These are phyloP conservation scores for Diadumene lineata DNA, from an alignment of 92 coral and sea anemone genomes.

Conservation along the genomic window DNA sequence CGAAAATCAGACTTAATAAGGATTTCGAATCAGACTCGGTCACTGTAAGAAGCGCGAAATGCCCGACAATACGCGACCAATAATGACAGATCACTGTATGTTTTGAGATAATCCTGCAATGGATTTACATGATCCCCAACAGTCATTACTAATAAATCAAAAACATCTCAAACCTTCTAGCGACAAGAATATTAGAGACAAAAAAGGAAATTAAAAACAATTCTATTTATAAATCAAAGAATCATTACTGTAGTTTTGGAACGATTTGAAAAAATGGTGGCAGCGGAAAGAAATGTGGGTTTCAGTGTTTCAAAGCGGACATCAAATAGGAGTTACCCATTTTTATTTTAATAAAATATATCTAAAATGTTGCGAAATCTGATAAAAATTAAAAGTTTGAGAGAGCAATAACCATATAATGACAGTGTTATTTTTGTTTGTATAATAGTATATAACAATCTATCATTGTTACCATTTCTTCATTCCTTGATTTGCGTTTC, in stretches of 20 bases:
- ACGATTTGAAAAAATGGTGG: too few species aligned
- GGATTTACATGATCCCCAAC: neutral
- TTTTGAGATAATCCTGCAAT: neutral
- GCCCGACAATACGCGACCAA: neutral
- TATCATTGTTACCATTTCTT: constrained; percentile 17
- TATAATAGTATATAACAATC: neutral
- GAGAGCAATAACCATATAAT: too few species aligned
- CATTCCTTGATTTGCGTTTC: neutral
- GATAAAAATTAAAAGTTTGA: too few species aligned
- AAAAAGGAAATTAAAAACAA: neutral
- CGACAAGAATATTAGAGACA: neutral
- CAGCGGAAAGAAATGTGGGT: too few species aligned
- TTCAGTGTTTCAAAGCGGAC: too few species aligned
- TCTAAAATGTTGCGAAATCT: too few species aligned
- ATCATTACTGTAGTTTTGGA: too few species aligned
- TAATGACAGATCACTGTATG: neutral
- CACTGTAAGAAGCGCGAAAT: neutral
- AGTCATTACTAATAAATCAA: neutral
- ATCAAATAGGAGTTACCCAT: too few species aligned
- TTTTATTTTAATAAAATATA: too few species aligned
- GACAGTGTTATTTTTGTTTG: too few species aligned
- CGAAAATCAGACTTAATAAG: neutral
- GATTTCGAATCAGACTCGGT: neutral
- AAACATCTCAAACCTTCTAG: neutral
- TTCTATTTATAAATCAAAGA: too few species aligned